These are phyloP conservation scores for Linhomoeus sp. DNA, from an alignment of 2,888 invertebrate genomes.

Conservation along the genomic window DNA sequence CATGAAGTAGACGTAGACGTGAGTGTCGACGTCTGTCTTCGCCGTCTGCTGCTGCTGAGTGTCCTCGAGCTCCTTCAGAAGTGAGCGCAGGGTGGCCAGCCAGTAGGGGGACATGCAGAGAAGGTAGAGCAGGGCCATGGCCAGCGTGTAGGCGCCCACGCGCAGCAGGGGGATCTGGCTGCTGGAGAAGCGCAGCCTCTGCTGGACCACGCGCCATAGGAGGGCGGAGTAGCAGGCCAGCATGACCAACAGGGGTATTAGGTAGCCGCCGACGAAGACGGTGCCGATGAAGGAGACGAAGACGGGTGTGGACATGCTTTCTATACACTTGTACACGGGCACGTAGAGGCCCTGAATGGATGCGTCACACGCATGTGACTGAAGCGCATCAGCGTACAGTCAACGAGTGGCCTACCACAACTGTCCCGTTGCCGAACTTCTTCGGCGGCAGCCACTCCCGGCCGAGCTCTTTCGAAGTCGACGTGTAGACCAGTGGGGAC, in stretches of 20 bases:
- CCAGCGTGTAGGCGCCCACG: not conserved
- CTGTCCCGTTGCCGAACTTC: not conserved
- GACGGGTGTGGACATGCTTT: not conserved
- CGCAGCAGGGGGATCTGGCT: not conserved
- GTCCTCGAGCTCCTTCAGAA: not conserved
- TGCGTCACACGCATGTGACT: too few relatives aligned
- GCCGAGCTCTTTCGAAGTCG: conserved; percentile 10
- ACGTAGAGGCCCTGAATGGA: too few relatives aligned
- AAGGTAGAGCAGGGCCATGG: not conserved
- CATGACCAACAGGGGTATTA: not conserved
- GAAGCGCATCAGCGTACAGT: not conserved
- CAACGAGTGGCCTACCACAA: not conserved
- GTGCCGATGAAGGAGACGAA: not conserved
- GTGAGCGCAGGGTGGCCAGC: not conserved
- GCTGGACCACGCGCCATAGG: not conserved
- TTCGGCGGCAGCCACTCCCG: conserved; percentile 8
- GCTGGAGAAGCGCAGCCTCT: not conserved
- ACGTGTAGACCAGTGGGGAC: conserved; percentile 10
- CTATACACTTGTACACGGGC: not conserved
- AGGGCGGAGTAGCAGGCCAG: not conserved
- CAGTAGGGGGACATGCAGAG: not conserved
- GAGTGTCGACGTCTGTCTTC: conserved; percentile 36
- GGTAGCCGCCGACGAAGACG: not conserved
- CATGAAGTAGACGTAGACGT: conserved; percentile 55
- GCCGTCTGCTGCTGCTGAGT: not conserved